Base-by-base conservation (phyloP, 2,113 vertebrate species). In the Pseudolaguvia tuberculata region DNA sequence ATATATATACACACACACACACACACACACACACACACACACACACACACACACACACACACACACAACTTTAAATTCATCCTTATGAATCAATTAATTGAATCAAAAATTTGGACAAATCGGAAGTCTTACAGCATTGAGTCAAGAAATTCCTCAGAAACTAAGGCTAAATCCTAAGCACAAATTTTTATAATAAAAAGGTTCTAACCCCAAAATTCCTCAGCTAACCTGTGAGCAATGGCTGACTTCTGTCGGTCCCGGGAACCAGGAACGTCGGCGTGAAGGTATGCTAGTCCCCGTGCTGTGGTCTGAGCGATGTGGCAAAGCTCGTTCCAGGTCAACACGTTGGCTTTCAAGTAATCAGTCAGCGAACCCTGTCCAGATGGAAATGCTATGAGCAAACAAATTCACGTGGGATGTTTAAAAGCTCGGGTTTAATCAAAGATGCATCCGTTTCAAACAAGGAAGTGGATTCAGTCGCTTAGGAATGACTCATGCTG, bases 231-330 rank as follows among this genome's bases (percentile, higher is more conserved):
- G 84, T 99, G 96, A 23, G 97, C 95, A 70, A 99, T 91, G 83
- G 96, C 96, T 0, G 96, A 95, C 84, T 99, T 99, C 81, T 99
- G 97, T n/a, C 97, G 95, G 0, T 99, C 97, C 80, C 95, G 95
- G 72, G 97, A 91, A 63, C 94, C 94, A 1, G 96, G 95, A 81
- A 97, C 94, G 78, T 99, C 97, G 80, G 98, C 96, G 42, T 99
- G 97, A 62, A 99, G 93, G 81, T 98, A 97, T 57, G 97, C 94
- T 84, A 99, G 86, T 80, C 97, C 97, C 65, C 95, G 87, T 3
- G 95, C 95, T 87, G 95, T 93, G 2, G 94, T 93, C 85, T 97
- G 94, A 42, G 94, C 88, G 2, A 99, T 98, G 88, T 94, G 94
- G 84, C 96, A 99, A 1, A 99, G 88, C 86, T 99, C 96, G 21